phyloP scores from a whole-genome alignment of 2,113 vertebrate species.

The Kryptolebias marmoratus region DNA sequence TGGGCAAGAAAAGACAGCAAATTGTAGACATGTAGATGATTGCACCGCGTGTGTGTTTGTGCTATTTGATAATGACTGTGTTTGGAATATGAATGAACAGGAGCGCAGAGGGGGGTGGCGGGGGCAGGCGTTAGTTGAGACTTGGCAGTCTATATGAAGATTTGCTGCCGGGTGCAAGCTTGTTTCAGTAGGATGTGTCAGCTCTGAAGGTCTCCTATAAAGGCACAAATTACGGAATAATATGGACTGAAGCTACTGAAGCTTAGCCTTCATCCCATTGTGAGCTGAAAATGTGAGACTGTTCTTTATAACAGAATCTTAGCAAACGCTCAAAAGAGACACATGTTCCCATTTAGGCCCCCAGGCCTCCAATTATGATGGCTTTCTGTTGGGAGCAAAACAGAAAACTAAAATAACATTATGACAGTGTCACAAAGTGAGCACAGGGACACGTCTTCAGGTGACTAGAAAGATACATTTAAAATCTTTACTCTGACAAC shows the following conservation, averaged over 20 bases:
- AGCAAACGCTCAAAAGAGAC: conserved; percentile 20
- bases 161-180: conserved; percentile 38
- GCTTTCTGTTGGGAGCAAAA: neutral
- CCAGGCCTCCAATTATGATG: conserved; percentile 3
- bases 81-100: conserved; percentile 49
- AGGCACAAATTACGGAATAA: conserved; percentile 16
- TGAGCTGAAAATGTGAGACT: conserved; percentile 25
- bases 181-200: conserved; percentile 31
- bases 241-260: conserved; percentile 8
- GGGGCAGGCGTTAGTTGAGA: conserved; percentile 27
- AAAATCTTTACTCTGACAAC: neutral
- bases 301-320: conserved; percentile 11
- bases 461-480: neutral
- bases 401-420: neutral
- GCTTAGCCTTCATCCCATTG: conserved; percentile 14
- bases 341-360: conserved; percentile 5
- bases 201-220: conserved; percentile 25
- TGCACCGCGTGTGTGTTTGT: conserved; percentile 7
- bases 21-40: conserved; percentile 27
- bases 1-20: conserved; percentile 20
- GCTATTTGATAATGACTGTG: conserved; percentile 28
- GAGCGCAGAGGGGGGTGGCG: neutral
- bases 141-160: conserved; percentile 43
- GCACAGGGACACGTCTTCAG: neutral
- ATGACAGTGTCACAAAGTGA: neutral